Evolutionary conservation across 2,113 vertebrate genomes (phyloP), one percentile per base, ranked within the genome.

Genomic region (Archilochus colubris): DNA sequence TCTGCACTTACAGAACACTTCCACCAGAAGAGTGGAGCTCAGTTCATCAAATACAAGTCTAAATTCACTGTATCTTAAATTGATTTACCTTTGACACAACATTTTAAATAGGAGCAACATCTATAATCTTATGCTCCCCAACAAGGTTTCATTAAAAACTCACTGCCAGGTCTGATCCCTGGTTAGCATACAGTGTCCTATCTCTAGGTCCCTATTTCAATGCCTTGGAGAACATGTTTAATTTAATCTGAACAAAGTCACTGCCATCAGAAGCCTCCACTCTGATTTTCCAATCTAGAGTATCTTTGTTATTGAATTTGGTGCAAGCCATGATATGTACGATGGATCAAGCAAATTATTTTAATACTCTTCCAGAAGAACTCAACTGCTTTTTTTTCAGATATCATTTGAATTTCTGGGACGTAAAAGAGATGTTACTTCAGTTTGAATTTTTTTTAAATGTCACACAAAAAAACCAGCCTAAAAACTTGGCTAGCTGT

Each of bases 161-260:
- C 74, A 77, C 94, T 76, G 91, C 64, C 93, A 81, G 75, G 91
- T 97, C 94, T 94, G 96, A 97, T 92, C 69, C 78, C n/a, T 22
- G 24, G 20, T 88, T 95, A 96, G 91, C 91, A 92, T 87, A 95
- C 94, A 57, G 84, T 91, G 93, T 93, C 91, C 92, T 93, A 95
- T 96, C 85, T 83, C 86, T 57, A 84, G 92, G 93, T 86, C 91
- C 82, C 82, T 96, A 94, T 94, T 96, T 95, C 91, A 96, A 36
- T 97, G 95, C 87, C 89, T 97, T 92, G 89, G 96, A 95, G 96
- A 94, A 97, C 95, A 96, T 90, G 88, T 84, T 94, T 97, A 97
- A 95, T 95, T 98, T 96, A 98, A 97, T 91, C 96, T 92, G 95
- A 91, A 95, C 93, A 96, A 97, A 94, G 92, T 50, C 94, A 68